Base-by-base conservation (phyloP, 2,888 invertebrate genomes). In the Melieria crassipennis region DNA sequence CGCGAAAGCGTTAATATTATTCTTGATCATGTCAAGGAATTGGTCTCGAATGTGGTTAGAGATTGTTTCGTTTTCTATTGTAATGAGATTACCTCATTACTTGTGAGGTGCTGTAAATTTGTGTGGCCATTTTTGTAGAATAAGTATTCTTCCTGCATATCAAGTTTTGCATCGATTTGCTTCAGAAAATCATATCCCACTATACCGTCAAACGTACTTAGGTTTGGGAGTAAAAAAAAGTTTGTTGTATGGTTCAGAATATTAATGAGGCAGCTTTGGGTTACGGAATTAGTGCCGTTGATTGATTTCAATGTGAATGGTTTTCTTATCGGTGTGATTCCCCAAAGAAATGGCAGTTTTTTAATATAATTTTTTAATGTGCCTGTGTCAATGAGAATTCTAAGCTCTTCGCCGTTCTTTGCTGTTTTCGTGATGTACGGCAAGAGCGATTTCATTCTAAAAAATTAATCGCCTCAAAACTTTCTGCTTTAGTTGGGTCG, bases 1-100 rank as follows among this genome's bases (percentile, higher is more conserved):
- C 9, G 67, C 71, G 58, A 75, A 75, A 43, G 71, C 71, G 62
- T 73, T 70, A 11, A 63, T 65, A 57, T 74, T 72, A n/a, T 65
- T 65, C 55, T 57, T 65, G 56, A 65, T 57, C 46, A 57, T 57
- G 16, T 30, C n/a, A 10, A 47, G 65, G 30, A 65, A 65, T 56
- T 65, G 16, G 7, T 13, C 16, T 47, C 45, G 57, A 57, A 57
- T 11, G 45, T 56, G 45, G 9, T n/a, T 16, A 50, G 72, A 65
- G 30, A 69, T 55, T 2, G 60, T 47, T 5, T 66, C 70, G 46
- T 65, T 42, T 55, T 65, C 66, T 47, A 66, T 61, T 42, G 61
- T 42, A 13, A 62, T 56, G 7, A 42, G 46, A 43, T 71, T 71
- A 16, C 48, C 60, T 71, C 61, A 9, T 62, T 55, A 16, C 71